Conservation (phyloP, 2,888 invertebrate species). For the Sycophila texana region DNA sequence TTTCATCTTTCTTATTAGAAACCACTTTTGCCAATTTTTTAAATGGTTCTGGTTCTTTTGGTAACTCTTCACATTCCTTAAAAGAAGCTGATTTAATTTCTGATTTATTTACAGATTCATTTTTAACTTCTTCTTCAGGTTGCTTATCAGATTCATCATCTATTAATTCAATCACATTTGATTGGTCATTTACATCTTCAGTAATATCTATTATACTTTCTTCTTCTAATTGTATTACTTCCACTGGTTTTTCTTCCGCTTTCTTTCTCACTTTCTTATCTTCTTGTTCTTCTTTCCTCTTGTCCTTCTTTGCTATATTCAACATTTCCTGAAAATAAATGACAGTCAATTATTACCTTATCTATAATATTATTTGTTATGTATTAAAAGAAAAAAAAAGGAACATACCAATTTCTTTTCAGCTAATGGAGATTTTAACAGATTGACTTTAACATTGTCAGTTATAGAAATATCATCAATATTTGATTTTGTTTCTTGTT, state of each 20-base stretch:
- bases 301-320: background rate
- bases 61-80: too few relatives aligned
- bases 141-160: background rate
- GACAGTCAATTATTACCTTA: background rate
- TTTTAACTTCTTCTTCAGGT: background rate
- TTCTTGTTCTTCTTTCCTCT: background rate
- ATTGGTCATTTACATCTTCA: conserved; percentile 10
- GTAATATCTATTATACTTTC: conserved; percentile 2
- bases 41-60: background rate
- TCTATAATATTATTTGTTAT: background rate
- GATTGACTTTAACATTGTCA: background rate
- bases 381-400: background rate
- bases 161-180: background rate
- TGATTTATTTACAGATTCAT: background rate
- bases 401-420: conserved; percentile 32
- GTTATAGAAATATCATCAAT: too few relatives aligned
- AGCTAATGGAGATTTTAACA: background rate
- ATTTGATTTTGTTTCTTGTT: too few relatives aligned
- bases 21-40: background rate
- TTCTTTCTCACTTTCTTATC: background rate
- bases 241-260: background rate
- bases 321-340: background rate
- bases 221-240: background rate
- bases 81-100: conserved; percentile 6
- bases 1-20: background rate